These are phyloP conservation scores for Paramormyrops kingsleyae DNA, from an alignment of 2,113 vertebrate species.

Conservation along the genomic window DNA sequence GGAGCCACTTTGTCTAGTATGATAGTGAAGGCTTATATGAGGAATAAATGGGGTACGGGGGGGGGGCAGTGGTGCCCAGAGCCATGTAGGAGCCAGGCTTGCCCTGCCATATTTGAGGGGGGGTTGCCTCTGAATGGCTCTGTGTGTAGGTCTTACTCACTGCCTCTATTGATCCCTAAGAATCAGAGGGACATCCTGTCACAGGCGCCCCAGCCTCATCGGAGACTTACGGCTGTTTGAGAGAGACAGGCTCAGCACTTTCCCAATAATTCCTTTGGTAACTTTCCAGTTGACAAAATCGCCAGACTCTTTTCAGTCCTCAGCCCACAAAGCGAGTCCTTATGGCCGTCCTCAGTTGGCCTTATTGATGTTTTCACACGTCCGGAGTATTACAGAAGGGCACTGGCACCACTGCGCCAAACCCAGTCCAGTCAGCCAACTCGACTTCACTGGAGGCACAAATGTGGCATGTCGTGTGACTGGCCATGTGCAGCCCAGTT, in stretches of 20 bases:
- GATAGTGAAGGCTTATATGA: conserved; percentile 35
- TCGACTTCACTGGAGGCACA: neutral
- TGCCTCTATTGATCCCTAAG: neutral
- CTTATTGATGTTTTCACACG: neutral
- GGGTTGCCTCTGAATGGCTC: conserved; percentile 50
- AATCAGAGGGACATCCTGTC: neutral
- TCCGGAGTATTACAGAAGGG: neutral
- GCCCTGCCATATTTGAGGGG: conserved; percentile 38
- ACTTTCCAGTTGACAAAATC: neutral
- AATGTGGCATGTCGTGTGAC: neutral
- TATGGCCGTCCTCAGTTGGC: neutral
- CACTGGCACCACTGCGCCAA: neutral
- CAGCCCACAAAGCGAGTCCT: neutral
- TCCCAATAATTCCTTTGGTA: neutral
- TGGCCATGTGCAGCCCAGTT: neutral
- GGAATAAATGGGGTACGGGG: conserved; percentile 39
- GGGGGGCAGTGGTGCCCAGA: conserved; percentile 38
- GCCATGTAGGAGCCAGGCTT: conserved; percentile 43
- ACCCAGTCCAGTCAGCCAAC: neutral
- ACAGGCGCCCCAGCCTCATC: neutral
- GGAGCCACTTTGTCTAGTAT: conserved; percentile 33
- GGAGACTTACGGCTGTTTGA: neutral
- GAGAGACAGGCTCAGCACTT: neutral
- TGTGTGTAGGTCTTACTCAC: conserved; percentile 31
- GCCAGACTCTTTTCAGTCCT: neutral